Conservation (phyloP, 1,140 invertebrate genomes). For the Camponotus floridanus region DNA sequence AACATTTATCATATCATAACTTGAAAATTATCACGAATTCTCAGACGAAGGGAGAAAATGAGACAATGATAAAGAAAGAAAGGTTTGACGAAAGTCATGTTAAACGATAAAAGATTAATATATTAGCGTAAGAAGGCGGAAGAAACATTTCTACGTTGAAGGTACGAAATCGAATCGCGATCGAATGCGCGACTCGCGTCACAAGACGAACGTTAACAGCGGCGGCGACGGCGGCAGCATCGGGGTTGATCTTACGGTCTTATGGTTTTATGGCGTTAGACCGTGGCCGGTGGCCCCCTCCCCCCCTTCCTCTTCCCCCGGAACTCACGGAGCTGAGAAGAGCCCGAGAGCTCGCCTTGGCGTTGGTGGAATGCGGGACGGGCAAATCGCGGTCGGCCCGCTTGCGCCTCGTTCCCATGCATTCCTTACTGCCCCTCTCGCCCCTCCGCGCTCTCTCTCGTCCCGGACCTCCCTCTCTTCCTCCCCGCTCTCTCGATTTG, state of each 20-base stretch:
- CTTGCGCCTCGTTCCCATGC: conserved; percentile 86
- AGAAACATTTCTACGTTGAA: conserved; percentile 8
- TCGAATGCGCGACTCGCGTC: conserved; percentile 24
- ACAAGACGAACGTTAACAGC: conserved; percentile 36
- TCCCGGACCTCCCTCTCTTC: conserved; percentile 68
- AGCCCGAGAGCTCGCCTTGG: conserved; percentile 81
- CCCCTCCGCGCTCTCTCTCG: conserved; percentile 74
- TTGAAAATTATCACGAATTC: background rate
- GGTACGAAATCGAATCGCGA: conserved; percentile 36
- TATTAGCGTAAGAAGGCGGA: background rate
- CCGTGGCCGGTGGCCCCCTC: conserved; percentile 72
- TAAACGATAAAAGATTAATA: background rate
- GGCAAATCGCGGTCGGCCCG: conserved; percentile 86
- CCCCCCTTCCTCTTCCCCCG: conserved; percentile 1
- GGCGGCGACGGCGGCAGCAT: conserved; percentile 44
- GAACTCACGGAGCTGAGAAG: conserved; percentile 74
- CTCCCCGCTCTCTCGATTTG: background rate
- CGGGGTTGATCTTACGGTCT: conserved; percentile 71
- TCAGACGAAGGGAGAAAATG: too few species aligned
- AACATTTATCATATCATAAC: background rate
- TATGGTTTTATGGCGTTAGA: conserved; percentile 76
- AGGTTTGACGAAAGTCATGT: background rate
- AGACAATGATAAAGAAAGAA: background rate
- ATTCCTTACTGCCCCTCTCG: conserved; percentile 84
- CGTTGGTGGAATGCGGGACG: conserved; percentile 86